phyloP scores from a whole-genome alignment of 2,797 vertebrate species.

The Sphenopsis melanotis region DNA sequence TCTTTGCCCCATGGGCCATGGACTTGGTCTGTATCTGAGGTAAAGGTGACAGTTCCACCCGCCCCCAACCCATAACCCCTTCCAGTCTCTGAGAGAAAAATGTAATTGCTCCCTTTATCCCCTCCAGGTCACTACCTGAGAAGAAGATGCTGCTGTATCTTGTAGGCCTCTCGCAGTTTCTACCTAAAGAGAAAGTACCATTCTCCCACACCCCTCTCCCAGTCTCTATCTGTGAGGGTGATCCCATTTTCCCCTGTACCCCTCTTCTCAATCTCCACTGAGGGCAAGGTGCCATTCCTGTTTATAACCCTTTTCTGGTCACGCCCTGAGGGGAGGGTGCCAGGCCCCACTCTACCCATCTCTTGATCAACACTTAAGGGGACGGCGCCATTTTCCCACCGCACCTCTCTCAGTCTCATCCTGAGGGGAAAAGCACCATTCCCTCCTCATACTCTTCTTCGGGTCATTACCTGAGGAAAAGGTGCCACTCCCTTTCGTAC shows the following conservation, averaged over 20 bases:
- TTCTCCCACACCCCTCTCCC: neutral
- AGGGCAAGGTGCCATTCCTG: neutral
- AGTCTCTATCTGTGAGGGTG: neutral
- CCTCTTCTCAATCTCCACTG: too few species aligned
- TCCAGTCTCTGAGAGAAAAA: neutral
- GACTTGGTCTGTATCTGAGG: neutral
- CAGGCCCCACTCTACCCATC: neutral
- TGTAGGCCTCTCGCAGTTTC: neutral
- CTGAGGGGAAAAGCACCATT: neutral
- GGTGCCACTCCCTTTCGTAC: fast-evolving
- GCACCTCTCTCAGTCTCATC: neutral
- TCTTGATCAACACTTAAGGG: neutral
- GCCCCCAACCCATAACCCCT: fast-evolving
- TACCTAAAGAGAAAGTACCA: fast-evolving
- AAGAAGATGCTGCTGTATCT: neutral
- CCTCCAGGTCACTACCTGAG: neutral
- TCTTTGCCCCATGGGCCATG: fast-evolving
- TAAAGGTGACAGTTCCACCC: neutral
- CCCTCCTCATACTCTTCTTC: neutral
- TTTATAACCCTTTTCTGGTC: neutral
- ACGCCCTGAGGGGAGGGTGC: neutral
- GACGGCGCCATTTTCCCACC: neutral
- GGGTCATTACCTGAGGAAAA: neutral
- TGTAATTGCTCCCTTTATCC: neutral
- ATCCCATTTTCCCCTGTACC: neutral